Base-by-base conservation (phyloP, 1,140 invertebrate species). In the Marisa cornuarietis region DNA sequence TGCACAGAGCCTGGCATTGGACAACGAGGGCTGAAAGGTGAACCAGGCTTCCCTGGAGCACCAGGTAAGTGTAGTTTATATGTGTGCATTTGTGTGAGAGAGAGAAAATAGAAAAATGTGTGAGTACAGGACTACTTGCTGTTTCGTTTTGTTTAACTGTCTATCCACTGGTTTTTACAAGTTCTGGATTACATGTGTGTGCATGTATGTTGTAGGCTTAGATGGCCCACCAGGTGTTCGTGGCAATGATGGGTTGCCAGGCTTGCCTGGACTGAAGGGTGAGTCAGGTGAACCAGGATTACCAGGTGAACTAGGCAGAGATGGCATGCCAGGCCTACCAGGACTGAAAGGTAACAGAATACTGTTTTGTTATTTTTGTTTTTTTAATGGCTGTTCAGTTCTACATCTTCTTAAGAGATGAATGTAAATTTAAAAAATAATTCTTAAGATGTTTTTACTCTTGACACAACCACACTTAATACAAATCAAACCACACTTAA, bases 21-120 rank as follows among this genome's bases (percentile, higher is more conserved):
- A 79, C 77, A 76, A 8, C 81, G 82, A 61, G 87, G 86, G 52
- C 65, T 73, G 18, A 86, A 87, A 72, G 86, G 86, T 76, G 83
- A 86, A 63, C 18, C 82, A n/a, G 87, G 88, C 42, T 75, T 80
- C 31, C 80, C 79, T 42, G 86, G 87, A 73, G 73, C 49, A 54
- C 63, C 83, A 22, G 86, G 85, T 81, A 65, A 79, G 69, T 71
- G 22, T 22, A 22, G 24, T n/a, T 26, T 76, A 7, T 31, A 26
- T 68, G 54, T 58, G 54, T 54, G 8, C 52, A 42, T 71, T 18
- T 9, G 9, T 31, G 42, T 9, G 31, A 9, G 11, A 11, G 42
- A 71, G 24, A 71, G 16, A 58, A 9, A 2, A 8, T 58, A 9
- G 52, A 8, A 54, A 54, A 54, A 54, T 18, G 11, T 18, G 54